Conservation (phyloP, 30 jellyfish, hydroid and myxozoan genomes). For the Nemopilema nomurai region DNA sequence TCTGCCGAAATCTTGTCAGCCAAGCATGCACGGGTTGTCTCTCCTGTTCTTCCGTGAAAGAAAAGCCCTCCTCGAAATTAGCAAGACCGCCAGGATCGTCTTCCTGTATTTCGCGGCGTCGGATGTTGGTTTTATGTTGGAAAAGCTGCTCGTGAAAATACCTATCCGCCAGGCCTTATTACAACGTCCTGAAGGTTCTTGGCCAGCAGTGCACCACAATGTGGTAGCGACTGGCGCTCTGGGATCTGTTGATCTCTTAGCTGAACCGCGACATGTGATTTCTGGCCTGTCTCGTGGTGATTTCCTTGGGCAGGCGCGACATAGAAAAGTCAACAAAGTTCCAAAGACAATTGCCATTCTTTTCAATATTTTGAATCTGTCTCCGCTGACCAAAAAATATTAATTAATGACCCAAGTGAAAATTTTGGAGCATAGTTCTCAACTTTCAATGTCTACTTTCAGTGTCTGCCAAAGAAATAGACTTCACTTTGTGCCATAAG, state of each 20-base stretch:
- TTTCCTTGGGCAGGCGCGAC: background rate
- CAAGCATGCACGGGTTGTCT: background rate
- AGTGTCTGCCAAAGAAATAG: no score
- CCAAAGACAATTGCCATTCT: background rate
- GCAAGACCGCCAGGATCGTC: background rate
- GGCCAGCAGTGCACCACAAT: background rate
- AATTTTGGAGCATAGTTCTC: no score
- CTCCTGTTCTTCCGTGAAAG: background rate
- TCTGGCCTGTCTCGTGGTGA: background rate
- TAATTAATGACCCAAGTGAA: background rate
- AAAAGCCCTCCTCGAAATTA: background rate
- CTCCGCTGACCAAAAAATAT: background rate
- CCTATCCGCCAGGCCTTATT: background rate
- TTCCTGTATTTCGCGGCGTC: background rate
- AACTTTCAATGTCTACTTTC: no score
- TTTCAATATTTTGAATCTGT: background rate
- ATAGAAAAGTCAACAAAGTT: background rate
- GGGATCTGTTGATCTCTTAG: background rate
- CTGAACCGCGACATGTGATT: background rate
- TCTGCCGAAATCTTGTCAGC: background rate
- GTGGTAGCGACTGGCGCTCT: background rate
- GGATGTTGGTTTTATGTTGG: background rate
- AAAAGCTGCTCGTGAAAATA: background rate
- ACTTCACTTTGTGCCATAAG: no score
- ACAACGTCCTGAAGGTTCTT: background rate